Evolutionary conservation across 1,140 invertebrate genomes (phyloP).

Genomic region (Schlechtendalia chinensis): DNA sequence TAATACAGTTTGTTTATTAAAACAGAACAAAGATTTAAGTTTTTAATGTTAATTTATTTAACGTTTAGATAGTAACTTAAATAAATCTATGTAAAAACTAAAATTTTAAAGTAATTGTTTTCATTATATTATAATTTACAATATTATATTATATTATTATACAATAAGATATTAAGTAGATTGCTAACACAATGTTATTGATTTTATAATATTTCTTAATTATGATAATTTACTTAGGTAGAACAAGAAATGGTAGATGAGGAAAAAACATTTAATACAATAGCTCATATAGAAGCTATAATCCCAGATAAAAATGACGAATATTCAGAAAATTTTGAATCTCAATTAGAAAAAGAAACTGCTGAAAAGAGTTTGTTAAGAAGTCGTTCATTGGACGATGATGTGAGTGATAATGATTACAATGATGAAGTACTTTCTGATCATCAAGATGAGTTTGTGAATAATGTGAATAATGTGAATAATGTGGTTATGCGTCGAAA

Average conservation of each 20-base stretch:
- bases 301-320: constrained; percentile 31
- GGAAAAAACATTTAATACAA: constrained; percentile 70
- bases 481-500: constrained; percentile 18
- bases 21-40: too few relatives aligned
- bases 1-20: constrained; percentile 52
- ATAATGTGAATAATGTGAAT: constrained; percentile 18
- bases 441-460: constrained; percentile 18
- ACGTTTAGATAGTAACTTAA: too few relatives aligned
- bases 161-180: background rate
- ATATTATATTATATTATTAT: background rate
- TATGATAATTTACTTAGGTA: constrained; percentile 56
- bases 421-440: constrained; percentile 38
- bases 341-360: constrained; percentile 33
- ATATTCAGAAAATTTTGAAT: constrained; percentile 49
- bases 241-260: constrained; percentile 66
- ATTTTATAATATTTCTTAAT: background rate
- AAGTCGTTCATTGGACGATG: constrained; percentile 43
- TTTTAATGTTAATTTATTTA: too few relatives aligned
- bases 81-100: background rate
- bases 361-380: constrained; percentile 18
- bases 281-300: constrained; percentile 61
- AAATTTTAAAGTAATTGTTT: background rate
- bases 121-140: background rate
- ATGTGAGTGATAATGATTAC: constrained; percentile 17
- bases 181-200: background rate